Evolutionary conservation across 2,797 vertebrate genomes (phyloP).

Genomic region (Anabas testudineus): DNA sequence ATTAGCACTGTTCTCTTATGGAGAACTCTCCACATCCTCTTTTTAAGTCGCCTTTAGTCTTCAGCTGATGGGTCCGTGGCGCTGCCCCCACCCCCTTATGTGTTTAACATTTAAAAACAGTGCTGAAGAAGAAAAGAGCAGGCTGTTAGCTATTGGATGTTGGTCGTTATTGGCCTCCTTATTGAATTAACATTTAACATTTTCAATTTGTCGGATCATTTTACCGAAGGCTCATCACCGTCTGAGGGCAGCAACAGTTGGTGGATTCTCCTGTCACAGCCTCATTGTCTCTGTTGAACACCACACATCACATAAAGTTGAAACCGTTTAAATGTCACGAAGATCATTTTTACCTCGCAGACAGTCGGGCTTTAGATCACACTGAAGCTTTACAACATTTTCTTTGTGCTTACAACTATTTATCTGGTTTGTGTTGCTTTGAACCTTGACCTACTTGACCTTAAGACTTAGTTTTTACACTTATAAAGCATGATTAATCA

Average conservation of each 20-base stretch:
- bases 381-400: no score
- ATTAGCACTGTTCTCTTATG: no score
- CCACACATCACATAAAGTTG: conserved; percentile 1
- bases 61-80: no score
- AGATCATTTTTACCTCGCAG: not conserved
- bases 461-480: not conserved
- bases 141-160: conserved; percentile 35
- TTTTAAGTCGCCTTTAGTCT: no score
- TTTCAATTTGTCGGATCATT: conserved; percentile 53
- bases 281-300: not conserved
- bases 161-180: conserved; percentile 52
- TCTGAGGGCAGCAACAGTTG: conserved; percentile 12
- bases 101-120: conserved; percentile 4
- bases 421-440: not conserved
- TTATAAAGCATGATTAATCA: no score
- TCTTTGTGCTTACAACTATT: no score
- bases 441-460: not conserved
- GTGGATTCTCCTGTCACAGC: not conserved
- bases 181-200: conserved; percentile 70
- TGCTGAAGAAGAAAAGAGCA: conserved; percentile 21
- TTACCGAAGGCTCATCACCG: conserved; percentile 32
- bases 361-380: not conserved
- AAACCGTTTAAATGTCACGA: not conserved
- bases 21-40: no score
- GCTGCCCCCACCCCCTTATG: not conserved